A percentile compares a stretch with the other conserved stretches of the same genome.
Conservation (phyloP, 1,140 invertebrate species). For the Eumeta japonica region DNA sequence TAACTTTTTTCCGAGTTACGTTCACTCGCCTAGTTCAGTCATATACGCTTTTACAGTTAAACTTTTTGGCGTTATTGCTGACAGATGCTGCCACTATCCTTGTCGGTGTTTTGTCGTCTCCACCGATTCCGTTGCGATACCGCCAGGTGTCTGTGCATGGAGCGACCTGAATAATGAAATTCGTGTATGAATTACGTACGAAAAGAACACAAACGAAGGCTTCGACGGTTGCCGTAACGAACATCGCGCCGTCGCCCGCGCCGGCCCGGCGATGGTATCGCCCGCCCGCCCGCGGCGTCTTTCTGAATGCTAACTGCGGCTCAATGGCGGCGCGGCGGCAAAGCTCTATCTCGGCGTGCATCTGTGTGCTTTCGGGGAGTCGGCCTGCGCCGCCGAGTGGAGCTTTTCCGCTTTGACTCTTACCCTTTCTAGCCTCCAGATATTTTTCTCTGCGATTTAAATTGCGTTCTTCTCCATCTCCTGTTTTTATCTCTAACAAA, state of each 20-base stretch:
- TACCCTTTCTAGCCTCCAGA: slow-evolving; percentile 23
- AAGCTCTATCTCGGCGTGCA: slow-evolving; percentile 27
- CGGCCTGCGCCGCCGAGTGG: background rate
- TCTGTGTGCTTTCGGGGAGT: slow-evolving; percentile 25
- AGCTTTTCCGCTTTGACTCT: slow-evolving; percentile 34
- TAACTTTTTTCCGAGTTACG: no score
- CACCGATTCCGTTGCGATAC: no score
- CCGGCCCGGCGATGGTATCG: slow-evolving; percentile 34
- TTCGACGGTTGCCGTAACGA: background rate
- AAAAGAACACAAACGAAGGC: background rate
- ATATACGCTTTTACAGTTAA: no score
- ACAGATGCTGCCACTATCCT: no score
- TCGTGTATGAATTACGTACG: background rate
- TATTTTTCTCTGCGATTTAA: slow-evolving; percentile 40
- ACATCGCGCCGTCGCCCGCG: slow-evolving; percentile 5
- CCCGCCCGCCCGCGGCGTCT: slow-evolving; percentile 31
- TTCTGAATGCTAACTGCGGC: slow-evolving; percentile 46
- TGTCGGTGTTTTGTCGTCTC: no score
- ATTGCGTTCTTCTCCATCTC: slow-evolving; percentile 20
- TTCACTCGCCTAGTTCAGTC: no score
- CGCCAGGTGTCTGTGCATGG: no score
- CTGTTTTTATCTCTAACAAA: slow-evolving; percentile 24
- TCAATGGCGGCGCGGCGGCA: slow-evolving; percentile 24
- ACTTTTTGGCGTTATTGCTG: no score
- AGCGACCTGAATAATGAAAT: slow-evolving; percentile 1